Percentiles rank a stretch among this genome's conserved stretches.
Evolutionary conservation across 2,797 vertebrate species (phyloP).

Genomic region (Podargus strigoides): DNA sequence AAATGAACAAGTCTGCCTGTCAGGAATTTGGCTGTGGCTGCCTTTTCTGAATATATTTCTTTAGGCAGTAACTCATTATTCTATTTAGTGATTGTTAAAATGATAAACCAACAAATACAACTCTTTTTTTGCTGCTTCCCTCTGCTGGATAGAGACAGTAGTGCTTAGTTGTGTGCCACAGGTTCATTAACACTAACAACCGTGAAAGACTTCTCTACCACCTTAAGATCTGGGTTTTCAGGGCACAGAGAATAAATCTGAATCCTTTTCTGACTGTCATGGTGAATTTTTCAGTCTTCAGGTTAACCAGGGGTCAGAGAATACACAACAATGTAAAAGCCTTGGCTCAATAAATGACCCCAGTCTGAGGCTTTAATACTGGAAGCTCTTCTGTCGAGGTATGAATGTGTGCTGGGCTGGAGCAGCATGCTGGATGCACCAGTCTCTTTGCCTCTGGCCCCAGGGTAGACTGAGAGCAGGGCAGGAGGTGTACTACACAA

Average conservation of each 20-base stretch:
- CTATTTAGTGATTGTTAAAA: not conserved
- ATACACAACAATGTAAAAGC: not conserved
- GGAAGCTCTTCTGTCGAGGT: not conserved
- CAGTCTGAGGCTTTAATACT: not conserved
- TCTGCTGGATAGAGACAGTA: slow-evolving; percentile 49
- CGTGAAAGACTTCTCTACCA: not conserved
- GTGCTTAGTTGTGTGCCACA: not conserved
- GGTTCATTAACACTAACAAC: not conserved
- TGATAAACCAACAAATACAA: not conserved
- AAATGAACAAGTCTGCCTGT: not conserved
- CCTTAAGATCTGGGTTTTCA: not conserved
- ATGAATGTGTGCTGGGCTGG: not conserved
- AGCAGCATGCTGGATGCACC: not conserved
- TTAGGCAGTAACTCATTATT: not conserved
- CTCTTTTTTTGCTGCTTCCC: slow-evolving; percentile 52
- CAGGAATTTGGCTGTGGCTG: not conserved
- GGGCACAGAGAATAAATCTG: not conserved
- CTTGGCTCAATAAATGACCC: not conserved
- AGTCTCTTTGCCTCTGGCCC: not conserved
- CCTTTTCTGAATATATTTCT: not conserved
- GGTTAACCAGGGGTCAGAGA: not conserved
- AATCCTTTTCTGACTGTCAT: not conserved
- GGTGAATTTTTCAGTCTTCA: not conserved
- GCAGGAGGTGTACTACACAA: not conserved
- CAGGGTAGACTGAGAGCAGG: not conserved